Evolutionary conservation across 2,888 invertebrate genomes (phyloP).

Genomic region (Digitonthophagus gazella): DNA sequence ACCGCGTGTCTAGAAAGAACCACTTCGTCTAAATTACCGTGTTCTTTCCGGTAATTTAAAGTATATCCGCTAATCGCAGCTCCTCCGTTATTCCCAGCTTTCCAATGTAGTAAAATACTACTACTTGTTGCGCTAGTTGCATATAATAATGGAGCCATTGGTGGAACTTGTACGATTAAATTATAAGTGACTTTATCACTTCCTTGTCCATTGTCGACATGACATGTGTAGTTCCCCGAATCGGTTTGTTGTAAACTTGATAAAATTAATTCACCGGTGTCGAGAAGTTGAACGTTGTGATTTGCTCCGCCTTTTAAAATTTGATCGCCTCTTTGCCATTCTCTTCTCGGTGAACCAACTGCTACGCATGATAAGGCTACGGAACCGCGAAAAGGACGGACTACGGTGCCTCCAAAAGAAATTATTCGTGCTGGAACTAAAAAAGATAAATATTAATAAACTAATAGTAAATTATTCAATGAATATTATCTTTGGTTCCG

Average conservation of each 20-base stretch:
- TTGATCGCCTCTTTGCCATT: conserved; percentile 63
- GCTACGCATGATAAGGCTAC: conserved; percentile 64
- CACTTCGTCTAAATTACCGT: conserved; percentile 65
- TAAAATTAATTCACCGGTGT: conserved; percentile 64
- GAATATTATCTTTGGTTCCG: too few species aligned
- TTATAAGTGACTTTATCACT: conserved; percentile 64
- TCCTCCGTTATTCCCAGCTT: conserved; percentile 67
- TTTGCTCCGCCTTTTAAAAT: conserved; percentile 58
- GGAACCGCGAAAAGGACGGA: conserved; percentile 66
- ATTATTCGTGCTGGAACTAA: conserved; percentile 66
- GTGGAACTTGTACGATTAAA: conserved; percentile 72
- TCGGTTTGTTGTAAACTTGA: conserved; percentile 64
- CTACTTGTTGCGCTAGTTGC: conserved; percentile 74
- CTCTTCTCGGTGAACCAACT: conserved; percentile 64
- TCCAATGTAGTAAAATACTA: conserved; percentile 73
- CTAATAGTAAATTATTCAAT: neutral
- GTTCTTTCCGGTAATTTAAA: conserved; percentile 63
- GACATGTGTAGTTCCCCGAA: conserved; percentile 71
- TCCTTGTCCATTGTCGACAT: conserved; percentile 67
- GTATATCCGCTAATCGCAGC: conserved; percentile 68
- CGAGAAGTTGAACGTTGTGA: conserved; percentile 62
- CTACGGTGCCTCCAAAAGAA: conserved; percentile 66
- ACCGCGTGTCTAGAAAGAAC: conserved; percentile 64
- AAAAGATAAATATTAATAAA: conserved; percentile 25
- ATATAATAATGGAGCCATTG: conserved; percentile 69